Evolutionary conservation across 1,140 invertebrate genomes (phyloP).

Genomic region (Drosophila funebris): DNA sequence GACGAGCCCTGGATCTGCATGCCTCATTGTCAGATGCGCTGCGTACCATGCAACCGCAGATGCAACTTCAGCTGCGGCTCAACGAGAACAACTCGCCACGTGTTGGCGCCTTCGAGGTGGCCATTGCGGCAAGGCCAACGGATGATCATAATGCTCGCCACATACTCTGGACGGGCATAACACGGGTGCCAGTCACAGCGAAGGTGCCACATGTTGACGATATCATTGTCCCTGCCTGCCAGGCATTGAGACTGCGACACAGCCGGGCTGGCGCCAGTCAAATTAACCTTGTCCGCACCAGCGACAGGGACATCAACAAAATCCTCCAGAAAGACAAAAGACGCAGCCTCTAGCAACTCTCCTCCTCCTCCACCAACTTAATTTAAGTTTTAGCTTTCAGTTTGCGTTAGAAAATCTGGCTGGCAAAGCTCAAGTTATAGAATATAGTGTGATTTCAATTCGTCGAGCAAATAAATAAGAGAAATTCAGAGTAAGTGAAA

Average conservation of each 20-base stretch:
- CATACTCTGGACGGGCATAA: conserved; percentile 63
- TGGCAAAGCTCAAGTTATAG: background rate
- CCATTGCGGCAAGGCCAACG: conserved; percentile 42
- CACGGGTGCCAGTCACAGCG: conserved; percentile 52
- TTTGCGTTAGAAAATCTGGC: background rate
- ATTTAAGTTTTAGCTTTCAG: background rate
- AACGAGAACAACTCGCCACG: conserved; percentile 47
- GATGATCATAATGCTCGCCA: conserved; percentile 10
- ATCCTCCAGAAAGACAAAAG: conserved; percentile 15
- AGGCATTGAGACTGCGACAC: conserved; percentile 33
- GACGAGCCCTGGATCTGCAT: conserved; percentile 48
- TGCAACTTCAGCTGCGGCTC: conserved; percentile 61
- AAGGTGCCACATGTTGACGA: conserved; percentile 68
- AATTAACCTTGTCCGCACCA: background rate
- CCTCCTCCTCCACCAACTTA: background rate
- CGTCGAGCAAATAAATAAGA: too few species aligned
- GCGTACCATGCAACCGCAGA: conserved; percentile 25
- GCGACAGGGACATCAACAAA: conserved; percentile 12
- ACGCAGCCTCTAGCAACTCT: background rate
- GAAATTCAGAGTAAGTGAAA: too few species aligned
- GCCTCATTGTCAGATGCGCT: conserved; percentile 43
- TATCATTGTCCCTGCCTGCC: conserved; percentile 47
- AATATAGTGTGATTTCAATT: too few species aligned
- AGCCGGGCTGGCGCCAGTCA: conserved; percentile 11
- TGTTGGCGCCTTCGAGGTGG: conserved; percentile 65